These are phyloP conservation scores for Sceloporus tristichus DNA, from an alignment of 2,113 vertebrate genomes.

Conservation along the genomic window DNA sequence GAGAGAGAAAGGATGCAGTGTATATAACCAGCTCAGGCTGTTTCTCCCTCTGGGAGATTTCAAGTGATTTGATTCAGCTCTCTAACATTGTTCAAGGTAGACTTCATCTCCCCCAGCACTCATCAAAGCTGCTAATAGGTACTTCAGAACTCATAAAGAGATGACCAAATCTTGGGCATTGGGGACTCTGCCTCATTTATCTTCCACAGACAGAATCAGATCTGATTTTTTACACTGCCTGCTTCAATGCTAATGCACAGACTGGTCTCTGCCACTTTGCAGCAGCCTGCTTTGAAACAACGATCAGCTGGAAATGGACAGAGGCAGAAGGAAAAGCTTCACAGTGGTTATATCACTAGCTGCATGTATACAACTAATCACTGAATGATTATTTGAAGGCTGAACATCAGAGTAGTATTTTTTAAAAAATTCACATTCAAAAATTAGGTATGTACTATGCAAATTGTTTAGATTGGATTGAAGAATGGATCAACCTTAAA, in stretches of 20 bases:
- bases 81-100: conserved; percentile 83
- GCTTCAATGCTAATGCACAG: conserved; percentile 69
- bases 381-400: neutral
- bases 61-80: conserved; percentile 82
- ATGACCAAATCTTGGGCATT: conserved; percentile 82
- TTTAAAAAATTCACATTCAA: neutral
- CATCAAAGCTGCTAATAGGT: conserved; percentile 86
- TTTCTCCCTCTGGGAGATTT: conserved; percentile 79
- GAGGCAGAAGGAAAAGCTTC: conserved; percentile 50
- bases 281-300: conserved; percentile 63
- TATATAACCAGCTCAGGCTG: conserved; percentile 75
- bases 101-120: conserved; percentile 85
- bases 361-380: neutral
- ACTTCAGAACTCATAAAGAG: conserved; percentile 87
- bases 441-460: neutral
- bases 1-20: conserved; percentile 55
- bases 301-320: conserved; percentile 50
- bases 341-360: conserved; percentile 34
- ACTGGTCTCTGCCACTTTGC: conserved; percentile 62
- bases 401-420: neutral
- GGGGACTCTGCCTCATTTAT: conserved; percentile 83
- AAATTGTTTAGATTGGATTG: neutral
- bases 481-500: neutral
- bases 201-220: conserved; percentile 81
- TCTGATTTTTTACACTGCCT: conserved; percentile 80